A percentile compares a stretch with the other conserved stretches of the same genome.
These are phyloP conservation scores for Astyanax mexicanus DNA, from an alignment of 2,797 vertebrate genomes.

Conservation along the genomic window DNA sequence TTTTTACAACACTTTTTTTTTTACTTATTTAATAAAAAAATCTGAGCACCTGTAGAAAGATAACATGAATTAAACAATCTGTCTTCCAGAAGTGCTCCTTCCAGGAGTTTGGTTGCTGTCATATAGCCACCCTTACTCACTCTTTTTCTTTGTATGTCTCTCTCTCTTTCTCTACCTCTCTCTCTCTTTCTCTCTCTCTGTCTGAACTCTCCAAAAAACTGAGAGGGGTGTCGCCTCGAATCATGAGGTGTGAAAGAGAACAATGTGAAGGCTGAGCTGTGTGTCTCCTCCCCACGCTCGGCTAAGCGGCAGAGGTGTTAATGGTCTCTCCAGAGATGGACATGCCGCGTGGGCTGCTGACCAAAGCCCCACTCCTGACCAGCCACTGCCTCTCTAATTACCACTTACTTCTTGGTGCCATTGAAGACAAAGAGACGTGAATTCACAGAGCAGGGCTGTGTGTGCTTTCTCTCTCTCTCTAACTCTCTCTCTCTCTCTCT, in stretches of 20 bases:
- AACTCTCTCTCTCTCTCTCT: slow-evolving; percentile 37
- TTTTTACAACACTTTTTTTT: too few relatives aligned
- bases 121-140: too few relatives aligned
- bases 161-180: background rate
- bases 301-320: slow-evolving; percentile 55
- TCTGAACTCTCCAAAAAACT: background rate
- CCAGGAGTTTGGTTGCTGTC: background rate
- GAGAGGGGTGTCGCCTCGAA: slow-evolving; percentile 39
- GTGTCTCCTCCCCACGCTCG: slow-evolving; percentile 31
- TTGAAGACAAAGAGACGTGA: slow-evolving; percentile 50
- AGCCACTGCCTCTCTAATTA: slow-evolving; percentile 47
- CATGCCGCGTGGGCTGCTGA: slow-evolving; percentile 24
- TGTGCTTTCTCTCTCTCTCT: slow-evolving; percentile 28
- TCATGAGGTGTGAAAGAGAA: slow-evolving; percentile 56
- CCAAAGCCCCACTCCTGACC: slow-evolving; percentile 45
- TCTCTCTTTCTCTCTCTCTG: slow-evolving; percentile 25
- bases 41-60: too few relatives aligned
- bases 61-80: background rate
- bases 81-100: background rate
- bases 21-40: too few relatives aligned
- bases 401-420: slow-evolving; percentile 36
- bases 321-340: slow-evolving; percentile 41
- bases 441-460: slow-evolving; percentile 42
- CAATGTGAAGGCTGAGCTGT: slow-evolving; percentile 38
- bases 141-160: too few relatives aligned